phyloP scores from a whole-genome alignment of 2,888 invertebrate genomes.

The Chromoteleia sp. region DNA sequence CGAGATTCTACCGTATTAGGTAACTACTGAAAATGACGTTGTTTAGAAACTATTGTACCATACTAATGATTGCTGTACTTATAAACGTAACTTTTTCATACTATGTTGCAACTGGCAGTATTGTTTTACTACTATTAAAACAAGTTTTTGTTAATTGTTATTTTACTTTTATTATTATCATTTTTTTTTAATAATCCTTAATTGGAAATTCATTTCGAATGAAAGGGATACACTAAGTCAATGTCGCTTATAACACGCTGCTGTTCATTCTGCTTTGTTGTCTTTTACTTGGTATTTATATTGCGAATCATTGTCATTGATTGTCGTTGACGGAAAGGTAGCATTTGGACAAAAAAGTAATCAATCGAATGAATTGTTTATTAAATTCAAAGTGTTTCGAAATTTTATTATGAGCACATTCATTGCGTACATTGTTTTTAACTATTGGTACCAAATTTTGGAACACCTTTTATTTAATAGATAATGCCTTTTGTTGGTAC shows the following conservation, averaged over 20 bases:
- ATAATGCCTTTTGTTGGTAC: not conserved
- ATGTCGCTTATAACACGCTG: constrained; percentile 71
- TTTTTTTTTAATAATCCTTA: constrained; percentile 7
- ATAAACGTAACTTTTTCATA: constrained; percentile 41
- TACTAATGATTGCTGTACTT: constrained; percentile 51
- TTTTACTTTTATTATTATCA: constrained; percentile 7
- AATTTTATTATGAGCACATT: too few relatives aligned
- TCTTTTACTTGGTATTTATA: constrained; percentile 57
- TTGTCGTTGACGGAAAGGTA: constrained; percentile 32
- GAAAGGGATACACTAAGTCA: constrained; percentile 57
- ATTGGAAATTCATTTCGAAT: constrained; percentile 50
- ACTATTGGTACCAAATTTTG: too few relatives aligned
- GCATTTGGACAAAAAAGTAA: constrained; percentile 27
- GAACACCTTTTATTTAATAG: not conserved
- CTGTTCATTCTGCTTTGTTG: constrained; percentile 68
- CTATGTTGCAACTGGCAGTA: constrained; percentile 34
- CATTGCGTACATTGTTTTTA: too few relatives aligned
- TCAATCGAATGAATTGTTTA: constrained; percentile 2
- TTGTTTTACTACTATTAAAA: constrained; percentile 4
- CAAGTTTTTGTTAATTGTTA: not conserved
- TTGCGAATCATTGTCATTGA: constrained; percentile 57
- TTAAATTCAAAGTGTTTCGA: not conserved
- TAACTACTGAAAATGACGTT: constrained; percentile 17
- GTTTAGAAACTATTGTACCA: constrained; percentile 26
- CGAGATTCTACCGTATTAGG: constrained; percentile 15